phyloP scores from a whole-genome alignment of 2,113 vertebrate genomes.

The Pao palembangensis region DNA sequence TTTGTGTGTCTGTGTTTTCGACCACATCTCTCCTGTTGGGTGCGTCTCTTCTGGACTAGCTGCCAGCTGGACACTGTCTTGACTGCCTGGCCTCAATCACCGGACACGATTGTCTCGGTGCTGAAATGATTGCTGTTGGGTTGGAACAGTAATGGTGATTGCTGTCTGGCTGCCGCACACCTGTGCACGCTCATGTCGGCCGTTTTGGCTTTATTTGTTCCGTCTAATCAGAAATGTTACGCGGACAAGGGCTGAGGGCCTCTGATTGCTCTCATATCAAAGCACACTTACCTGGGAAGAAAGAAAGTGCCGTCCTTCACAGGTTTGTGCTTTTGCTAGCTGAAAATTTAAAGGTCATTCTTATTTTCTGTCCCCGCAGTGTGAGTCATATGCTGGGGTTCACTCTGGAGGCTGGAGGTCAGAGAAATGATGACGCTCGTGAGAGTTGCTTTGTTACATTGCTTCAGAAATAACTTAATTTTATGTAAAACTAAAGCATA shows the following conservation, averaged over 20 bases:
- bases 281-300: constrained; percentile 22
- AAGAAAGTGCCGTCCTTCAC: constrained; percentile 10
- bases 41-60: constrained; percentile 31
- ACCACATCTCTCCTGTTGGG: constrained; percentile 16
- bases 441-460: neutral
- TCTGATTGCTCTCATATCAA: constrained; percentile 50
- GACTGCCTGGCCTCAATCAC: constrained; percentile 58
- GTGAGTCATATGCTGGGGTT: constrained; percentile 26
- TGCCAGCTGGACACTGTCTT: constrained; percentile 61
- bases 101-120: constrained; percentile 55
- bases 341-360: constrained; percentile 16
- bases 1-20: constrained; percentile 27
- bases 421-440: neutral
- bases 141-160: constrained; percentile 67
- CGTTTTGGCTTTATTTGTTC: constrained; percentile 52
- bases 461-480: too few species aligned
- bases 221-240: constrained; percentile 53
- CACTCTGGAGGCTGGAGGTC: constrained; percentile 38
- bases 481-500: neutral
- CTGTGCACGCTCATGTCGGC: constrained; percentile 57
- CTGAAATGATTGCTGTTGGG: constrained; percentile 67
- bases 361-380: constrained; percentile 52
- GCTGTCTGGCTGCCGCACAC: constrained; percentile 65
- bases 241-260: constrained; percentile 19
- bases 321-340: constrained; percentile 2